These are phyloP conservation scores for Alexandromys fortis DNA, from an alignment of 2,113 vertebrate species.

Conservation along the genomic window DNA sequence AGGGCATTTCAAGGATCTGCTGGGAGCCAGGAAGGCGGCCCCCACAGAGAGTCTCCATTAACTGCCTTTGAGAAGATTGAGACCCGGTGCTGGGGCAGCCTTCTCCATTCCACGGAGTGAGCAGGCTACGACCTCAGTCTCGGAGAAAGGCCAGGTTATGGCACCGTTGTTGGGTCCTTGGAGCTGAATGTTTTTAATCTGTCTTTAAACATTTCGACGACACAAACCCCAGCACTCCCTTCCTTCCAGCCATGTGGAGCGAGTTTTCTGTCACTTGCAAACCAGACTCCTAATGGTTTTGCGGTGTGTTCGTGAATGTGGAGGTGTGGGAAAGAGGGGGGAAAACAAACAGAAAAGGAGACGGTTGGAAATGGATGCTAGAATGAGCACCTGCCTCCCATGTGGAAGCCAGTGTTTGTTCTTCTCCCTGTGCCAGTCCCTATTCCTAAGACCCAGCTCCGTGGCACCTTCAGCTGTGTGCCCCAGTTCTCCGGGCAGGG, in stretches of 20 bases:
- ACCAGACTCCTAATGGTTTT: conserved; percentile 26
- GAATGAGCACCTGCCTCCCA: not conserved
- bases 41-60: not conserved
- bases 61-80: not conserved
- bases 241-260: not conserved
- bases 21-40: not conserved
- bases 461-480: not conserved
- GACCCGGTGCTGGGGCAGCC: not conserved
- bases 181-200: conserved; percentile 24
- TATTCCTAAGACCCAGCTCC: not conserved
- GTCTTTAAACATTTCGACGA: not conserved
- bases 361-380: not conserved
- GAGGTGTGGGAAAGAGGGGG: not conserved
- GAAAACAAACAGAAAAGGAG: conserved; percentile 10
- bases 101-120: not conserved
- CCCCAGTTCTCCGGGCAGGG: not conserved
- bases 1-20: not conserved
- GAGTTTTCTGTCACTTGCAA: conserved; percentile 32
- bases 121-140: not conserved
- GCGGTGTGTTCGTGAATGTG: not conserved
- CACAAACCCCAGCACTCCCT: not conserved
- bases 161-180: not conserved
- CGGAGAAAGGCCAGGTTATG: not conserved
- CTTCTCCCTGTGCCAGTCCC: not conserved
- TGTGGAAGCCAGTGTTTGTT: not conserved